These are phyloP conservation scores for Stenotaenia linearis DNA, from an alignment of 2,888 invertebrate species.

Conservation along the genomic window DNA sequence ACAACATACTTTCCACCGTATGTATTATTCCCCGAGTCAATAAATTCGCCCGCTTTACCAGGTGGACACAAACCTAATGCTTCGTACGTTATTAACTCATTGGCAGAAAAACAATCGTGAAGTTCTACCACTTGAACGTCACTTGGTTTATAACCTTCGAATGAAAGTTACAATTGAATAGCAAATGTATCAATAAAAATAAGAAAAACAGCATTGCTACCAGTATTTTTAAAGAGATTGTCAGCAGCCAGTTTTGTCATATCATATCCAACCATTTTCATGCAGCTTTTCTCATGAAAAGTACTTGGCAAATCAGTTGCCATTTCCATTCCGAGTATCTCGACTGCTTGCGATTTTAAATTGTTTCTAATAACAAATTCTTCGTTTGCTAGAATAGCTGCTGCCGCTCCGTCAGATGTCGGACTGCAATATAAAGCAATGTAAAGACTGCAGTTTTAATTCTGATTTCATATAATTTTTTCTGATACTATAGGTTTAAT, in stretches of 20 bases:
- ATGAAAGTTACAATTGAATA: not conserved
- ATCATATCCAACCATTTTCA: slow-evolving; percentile 80
- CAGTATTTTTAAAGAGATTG: slow-evolving; percentile 67
- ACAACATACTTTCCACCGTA: slow-evolving; percentile 95
- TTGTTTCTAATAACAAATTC: slow-evolving; percentile 78
- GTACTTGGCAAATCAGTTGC: slow-evolving; percentile 82
- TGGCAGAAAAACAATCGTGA: slow-evolving; percentile 97
- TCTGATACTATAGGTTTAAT: no score
- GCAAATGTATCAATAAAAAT: not conserved
- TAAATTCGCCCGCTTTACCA: slow-evolving; percentile 76
- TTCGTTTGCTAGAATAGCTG: slow-evolving; percentile 85
- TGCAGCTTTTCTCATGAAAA: slow-evolving; percentile 72
- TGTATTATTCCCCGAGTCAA: slow-evolving; percentile 92
- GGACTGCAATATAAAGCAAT: no score
- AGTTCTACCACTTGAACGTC: slow-evolving; percentile 92
- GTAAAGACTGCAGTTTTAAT: no score
- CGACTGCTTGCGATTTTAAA: slow-evolving; percentile 79
- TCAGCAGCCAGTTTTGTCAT: slow-evolving; percentile 82
- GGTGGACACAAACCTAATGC: slow-evolving; percentile 77
- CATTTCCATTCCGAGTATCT: slow-evolving; percentile 96
- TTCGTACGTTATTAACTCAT: slow-evolving; percentile 95
- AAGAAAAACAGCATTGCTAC: slow-evolving; percentile 38
- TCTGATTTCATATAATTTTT: no score
- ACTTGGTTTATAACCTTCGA: slow-evolving; percentile 57
- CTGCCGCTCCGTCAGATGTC: slow-evolving; percentile 96